Evolutionary conservation across 2,888 invertebrate species (phyloP).

Genomic region (Aspidiotus rigidus): DNA sequence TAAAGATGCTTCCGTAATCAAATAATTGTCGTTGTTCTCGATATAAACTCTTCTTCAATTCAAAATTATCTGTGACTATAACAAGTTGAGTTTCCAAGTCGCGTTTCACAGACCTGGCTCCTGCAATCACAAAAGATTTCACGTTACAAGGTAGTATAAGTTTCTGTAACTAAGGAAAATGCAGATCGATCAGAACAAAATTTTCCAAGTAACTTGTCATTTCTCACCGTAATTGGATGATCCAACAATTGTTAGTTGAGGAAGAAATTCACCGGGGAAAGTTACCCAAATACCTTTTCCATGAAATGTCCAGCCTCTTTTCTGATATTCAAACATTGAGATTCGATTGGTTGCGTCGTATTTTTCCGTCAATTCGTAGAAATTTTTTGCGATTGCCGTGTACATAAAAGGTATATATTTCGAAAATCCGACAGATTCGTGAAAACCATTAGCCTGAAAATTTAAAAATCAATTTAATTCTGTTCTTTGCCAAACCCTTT

Average conservation of each 20-base stretch:
- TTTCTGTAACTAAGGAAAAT: too few relatives aligned
- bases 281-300: conserved; percentile 87
- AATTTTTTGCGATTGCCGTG: conserved; percentile 65
- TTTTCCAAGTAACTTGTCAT: too few relatives aligned
- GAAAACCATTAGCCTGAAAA: conserved; percentile 82
- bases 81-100: conserved; percentile 92
- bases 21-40: conserved; percentile 67
- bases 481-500: too few relatives aligned
- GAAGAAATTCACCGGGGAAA: conserved; percentile 57
- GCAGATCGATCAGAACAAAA: too few relatives aligned
- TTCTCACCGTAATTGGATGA: conserved; percentile 80
- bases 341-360: conserved; percentile 59
- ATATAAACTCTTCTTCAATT: conserved; percentile 57
- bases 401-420: conserved; percentile 90
- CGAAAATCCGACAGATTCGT: conserved; percentile 77
- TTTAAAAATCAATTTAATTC: not conserved
- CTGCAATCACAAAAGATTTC: conserved; percentile 41
- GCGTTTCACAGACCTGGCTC: conserved; percentile 71
- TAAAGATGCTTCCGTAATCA: conserved; percentile 45
- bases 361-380: conserved; percentile 49
- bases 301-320: conserved; percentile 87
- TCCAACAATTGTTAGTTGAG: conserved; percentile 77
- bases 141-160: not conserved
- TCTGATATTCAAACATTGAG: conserved; percentile 69
- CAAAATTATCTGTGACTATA: conserved; percentile 65